phyloP scores from a whole-genome alignment of 2,113 vertebrate genomes.

The Platichthys flesus region DNA sequence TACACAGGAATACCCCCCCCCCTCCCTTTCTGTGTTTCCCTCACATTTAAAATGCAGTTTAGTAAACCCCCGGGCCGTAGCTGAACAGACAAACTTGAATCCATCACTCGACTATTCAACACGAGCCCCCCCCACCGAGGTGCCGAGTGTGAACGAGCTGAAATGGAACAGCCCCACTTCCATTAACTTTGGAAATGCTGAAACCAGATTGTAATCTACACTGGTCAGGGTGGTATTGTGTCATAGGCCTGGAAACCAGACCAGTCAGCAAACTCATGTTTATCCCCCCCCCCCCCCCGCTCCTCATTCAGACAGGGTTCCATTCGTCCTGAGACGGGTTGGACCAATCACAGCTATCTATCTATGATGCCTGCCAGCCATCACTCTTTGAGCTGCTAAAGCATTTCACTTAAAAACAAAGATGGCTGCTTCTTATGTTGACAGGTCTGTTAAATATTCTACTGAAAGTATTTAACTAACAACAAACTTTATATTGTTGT shows the following conservation, averaged over 20 bases:
- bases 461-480: too few species aligned
- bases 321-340: neutral
- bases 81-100: slow-evolving; percentile 27
- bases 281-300: neutral
- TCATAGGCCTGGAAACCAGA: neutral
- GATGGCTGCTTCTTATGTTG: neutral
- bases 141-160: neutral
- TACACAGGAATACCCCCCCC: too few species aligned
- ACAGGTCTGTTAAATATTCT: neutral
- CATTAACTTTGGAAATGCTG: neutral
- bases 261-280: neutral
- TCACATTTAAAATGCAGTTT: slow-evolving; percentile 1
- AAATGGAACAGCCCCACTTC: slow-evolving; percentile 2
- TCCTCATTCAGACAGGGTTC: neutral
- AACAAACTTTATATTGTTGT: too few species aligned
- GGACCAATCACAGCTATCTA: neutral
- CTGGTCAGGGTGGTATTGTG: neutral
- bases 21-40: neutral
- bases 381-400: too few species aligned
- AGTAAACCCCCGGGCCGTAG: slow-evolving; percentile 12
- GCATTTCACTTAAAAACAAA: neutral
- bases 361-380: too few species aligned
- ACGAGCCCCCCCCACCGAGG: neutral
- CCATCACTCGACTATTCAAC: neutral
- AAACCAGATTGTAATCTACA: slow-evolving; percentile 15